Percentiles rank a stretch among this genome's conserved stretches.
These are phyloP conservation scores for Drosophila dives DNA, from an alignment of 2,888 invertebrate species.

Conservation along the genomic window DNA sequence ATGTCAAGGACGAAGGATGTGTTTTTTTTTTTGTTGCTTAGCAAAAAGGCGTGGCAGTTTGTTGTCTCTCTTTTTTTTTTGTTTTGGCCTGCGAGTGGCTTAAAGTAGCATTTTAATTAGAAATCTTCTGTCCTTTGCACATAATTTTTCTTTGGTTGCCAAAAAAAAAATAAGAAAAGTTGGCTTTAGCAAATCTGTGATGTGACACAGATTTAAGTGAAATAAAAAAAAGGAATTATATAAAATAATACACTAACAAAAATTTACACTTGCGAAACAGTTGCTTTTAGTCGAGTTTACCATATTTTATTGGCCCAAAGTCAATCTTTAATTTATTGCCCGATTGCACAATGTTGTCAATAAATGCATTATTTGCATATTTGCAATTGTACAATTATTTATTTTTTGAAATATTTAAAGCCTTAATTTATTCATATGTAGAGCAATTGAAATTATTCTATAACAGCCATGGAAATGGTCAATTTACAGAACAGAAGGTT, in stretches of 20 bases:
- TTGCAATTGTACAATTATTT: constrained; percentile 31
- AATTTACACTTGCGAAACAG: neutral
- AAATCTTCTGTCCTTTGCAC: constrained; percentile 29
- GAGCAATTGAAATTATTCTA: constrained; percentile 37
- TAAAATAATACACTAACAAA: neutral
- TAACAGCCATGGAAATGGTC: constrained; percentile 20
- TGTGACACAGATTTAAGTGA: neutral
- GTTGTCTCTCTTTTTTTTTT: neutral
- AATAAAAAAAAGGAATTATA: neutral
- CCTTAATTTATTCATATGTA: constrained; percentile 42
- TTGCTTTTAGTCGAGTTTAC: neutral
- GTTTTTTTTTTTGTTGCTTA: constrained; percentile 13
- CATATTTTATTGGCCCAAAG: constrained; percentile 14
- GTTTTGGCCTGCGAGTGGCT: neutral
- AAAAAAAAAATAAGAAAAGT: constrained; percentile 12
- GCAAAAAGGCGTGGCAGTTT: constrained; percentile 37
- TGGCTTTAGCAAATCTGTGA: constrained; percentile 17
- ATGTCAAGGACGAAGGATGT: constrained; percentile 22
- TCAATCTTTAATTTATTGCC: constrained; percentile 46
- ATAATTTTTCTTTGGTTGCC: constrained; percentile 24
- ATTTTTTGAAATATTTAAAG: constrained; percentile 29
- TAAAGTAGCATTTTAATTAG: constrained; percentile 48
- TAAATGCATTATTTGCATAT: constrained; percentile 50
- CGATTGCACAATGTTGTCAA: constrained; percentile 50
- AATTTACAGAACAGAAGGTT: constrained; percentile 30